Base-by-base conservation (phyloP, 2,797 vertebrate genomes). In the Graptemys geographica region DNA sequence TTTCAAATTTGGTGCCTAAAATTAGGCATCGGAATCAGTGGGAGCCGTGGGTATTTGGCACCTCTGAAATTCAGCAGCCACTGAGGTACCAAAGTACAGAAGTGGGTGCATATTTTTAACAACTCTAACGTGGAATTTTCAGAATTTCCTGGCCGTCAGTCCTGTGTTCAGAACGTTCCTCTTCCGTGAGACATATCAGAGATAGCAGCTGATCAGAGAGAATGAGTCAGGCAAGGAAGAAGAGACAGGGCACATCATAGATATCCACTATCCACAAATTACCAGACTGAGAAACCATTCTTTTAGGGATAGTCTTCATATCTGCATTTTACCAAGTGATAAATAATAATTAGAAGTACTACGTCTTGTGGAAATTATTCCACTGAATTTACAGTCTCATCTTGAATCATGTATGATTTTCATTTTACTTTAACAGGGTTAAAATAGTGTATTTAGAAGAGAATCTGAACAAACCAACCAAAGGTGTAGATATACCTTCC, bases 131-230 rank as follows among this genome's bases (percentile, higher is more conserved):
- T 37, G 65, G 19, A n/a, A 69, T 41, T 69, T 37, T 69, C 65
- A 69, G n/a, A 69, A 51, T 82, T 87, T 79, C 93, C 94, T 90
- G 62, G 23, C 27, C 84, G 87, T 55, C 83, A 86, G 65, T 51
- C 51, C 74, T 41, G 44, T 78, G 37, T 90, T 91, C 72, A 51
- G 56, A 84, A 83, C 28, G 69, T 8, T 84, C n/a, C 13, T 91
- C 86, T 89, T 62, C 33, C n/a, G 1, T 53, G 51, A 85, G 18
- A 59, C 83, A 0, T 79, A 88, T 79, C 37, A 53, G 65, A 76
- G 72, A 8, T 23, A 81, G 25, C 11, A 56, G 44, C 85, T 79
- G 18, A 37, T 15, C 41, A 93, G 49, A 47, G 4, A 18, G 41
- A 41, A 84, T 0, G 2, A 31, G 53, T 28, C 44, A 49, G 79